A percentile compares a stretch with the other conserved stretches of the same genome.
Conservation (phyloP, 2,888 invertebrate genomes). For the Rotaria magnacalcarata region DNA sequence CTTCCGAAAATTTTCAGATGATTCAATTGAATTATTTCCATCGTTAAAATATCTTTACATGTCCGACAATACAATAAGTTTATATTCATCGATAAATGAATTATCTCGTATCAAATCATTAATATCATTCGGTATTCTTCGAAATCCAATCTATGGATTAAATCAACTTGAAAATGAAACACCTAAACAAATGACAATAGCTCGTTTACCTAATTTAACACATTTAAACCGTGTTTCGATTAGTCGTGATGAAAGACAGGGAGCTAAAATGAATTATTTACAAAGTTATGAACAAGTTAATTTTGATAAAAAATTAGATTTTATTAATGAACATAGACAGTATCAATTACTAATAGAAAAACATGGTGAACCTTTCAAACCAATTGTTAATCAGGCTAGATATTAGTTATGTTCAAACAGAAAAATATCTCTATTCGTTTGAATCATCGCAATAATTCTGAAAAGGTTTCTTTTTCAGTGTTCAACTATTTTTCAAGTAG, state of each 20-base stretch:
- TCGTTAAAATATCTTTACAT: conserved; percentile 15
- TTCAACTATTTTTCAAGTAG: no score
- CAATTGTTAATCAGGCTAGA: not conserved
- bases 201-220: not conserved
- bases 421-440: no score
- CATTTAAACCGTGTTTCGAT: conserved; percentile 6
- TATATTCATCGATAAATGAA: not conserved
- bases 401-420: no score
- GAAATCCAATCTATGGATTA: not conserved
- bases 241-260: not conserved
- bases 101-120: not conserved
- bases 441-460: no score
- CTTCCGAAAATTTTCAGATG: not conserved
- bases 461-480: no score
- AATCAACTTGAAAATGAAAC: not conserved
- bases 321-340: not conserved
- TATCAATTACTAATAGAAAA: not conserved
- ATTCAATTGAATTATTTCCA: not conserved
- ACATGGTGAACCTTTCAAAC: not conserved
- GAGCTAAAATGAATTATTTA: conserved; percentile 31
- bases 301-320: not conserved
- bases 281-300: not conserved
- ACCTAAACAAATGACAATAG: not conserved
- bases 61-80: not conserved
- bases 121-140: not conserved